Evolutionary conservation across 1,140 invertebrate species (phyloP).

Genomic region (Anoplolepis gracilipes): DNA sequence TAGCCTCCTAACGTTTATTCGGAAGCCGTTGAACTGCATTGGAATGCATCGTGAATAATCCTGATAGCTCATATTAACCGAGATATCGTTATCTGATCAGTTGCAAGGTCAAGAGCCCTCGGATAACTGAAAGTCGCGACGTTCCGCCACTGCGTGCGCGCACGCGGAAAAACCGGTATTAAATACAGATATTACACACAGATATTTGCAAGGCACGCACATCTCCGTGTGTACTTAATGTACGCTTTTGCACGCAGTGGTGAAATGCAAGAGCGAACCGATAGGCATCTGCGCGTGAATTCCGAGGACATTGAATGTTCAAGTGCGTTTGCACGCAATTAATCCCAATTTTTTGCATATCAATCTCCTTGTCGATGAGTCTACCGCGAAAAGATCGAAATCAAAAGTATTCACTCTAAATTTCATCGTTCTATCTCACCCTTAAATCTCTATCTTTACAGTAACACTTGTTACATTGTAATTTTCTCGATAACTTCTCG

Average conservation of each 20-base stretch:
- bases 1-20: neutral
- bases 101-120: neutral
- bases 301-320: neutral
- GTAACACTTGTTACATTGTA: neutral
- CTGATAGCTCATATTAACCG: conserved; percentile 6
- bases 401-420: conserved; percentile 5
- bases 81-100: conserved; percentile 45
- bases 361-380: conserved; percentile 5
- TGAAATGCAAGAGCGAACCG: neutral
- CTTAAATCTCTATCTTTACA: neutral
- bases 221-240: neutral
- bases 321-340: neutral
- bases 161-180: conserved; percentile 24
- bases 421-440: neutral
- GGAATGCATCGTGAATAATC: neutral
- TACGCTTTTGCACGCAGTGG: neutral
- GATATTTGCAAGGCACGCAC: neutral
- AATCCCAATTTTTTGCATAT: conserved; percentile 14
- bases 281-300: conserved; percentile 35
- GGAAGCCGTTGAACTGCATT: conserved; percentile 5
- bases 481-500: neutral
- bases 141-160: neutral
- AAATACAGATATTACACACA: conserved; percentile 3
- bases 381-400: neutral
- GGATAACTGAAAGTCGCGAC: neutral